Conservation (phyloP, 2,113 vertebrate genomes). For the Macquaria australasica region DNA sequence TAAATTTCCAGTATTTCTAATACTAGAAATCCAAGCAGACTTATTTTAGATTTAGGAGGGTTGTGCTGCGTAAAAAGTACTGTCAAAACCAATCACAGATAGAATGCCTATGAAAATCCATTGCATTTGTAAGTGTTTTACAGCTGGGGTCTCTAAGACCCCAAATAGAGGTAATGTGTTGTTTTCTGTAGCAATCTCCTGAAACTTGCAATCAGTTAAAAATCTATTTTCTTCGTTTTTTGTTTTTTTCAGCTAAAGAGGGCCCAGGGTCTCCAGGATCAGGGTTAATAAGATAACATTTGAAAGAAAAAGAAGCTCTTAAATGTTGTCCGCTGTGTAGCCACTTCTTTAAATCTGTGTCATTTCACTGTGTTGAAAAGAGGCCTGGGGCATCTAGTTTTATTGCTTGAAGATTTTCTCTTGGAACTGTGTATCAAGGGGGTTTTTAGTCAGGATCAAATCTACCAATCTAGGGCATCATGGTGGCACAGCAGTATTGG, state of each 20-base stretch:
- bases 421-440: background rate
- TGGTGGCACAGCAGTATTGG: background rate
- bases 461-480: conserved; percentile 22
- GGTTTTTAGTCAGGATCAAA: conserved; percentile 2
- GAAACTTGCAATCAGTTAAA: background rate
- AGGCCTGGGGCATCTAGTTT: background rate
- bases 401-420: background rate
- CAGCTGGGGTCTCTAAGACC: too few relatives aligned
- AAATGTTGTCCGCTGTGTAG: background rate
- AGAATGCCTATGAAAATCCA: too few relatives aligned
- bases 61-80: too few relatives aligned
- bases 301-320: background rate
- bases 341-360: background rate
- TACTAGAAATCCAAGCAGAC: too few relatives aligned
- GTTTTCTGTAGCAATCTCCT: too few relatives aligned
- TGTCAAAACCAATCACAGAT: too few relatives aligned
- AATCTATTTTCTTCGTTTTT: too few relatives aligned
- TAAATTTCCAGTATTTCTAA: too few relatives aligned
- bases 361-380: conserved; percentile 1
- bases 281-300: background rate
- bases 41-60: too few relatives aligned
- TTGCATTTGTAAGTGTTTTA: too few relatives aligned
- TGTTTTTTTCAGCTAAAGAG: background rate
- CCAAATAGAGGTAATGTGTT: too few relatives aligned
- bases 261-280: background rate